Conservation (phyloP, 2,797 vertebrate species). For the Myotis findleyi region DNA sequence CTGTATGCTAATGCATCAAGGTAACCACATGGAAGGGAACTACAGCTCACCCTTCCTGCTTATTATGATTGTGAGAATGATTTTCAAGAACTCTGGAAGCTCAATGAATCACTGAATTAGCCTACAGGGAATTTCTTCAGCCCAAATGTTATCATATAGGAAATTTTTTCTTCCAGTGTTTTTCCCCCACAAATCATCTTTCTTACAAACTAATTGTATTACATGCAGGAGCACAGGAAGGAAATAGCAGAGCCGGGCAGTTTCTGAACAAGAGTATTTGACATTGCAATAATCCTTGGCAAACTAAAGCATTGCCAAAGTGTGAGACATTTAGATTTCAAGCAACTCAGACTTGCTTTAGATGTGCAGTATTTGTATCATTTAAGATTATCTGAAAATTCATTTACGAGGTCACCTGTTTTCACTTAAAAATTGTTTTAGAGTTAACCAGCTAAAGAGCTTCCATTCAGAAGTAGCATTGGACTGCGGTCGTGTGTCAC, state of each 20-base stretch:
- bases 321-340: not conserved
- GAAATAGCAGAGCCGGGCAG: not conserved
- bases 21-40: not conserved
- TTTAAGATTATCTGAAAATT: not conserved
- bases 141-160: not conserved
- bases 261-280: not conserved
- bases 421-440: constrained; percentile 15
- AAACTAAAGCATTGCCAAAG: not conserved
- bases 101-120: not conserved
- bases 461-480: not conserved
- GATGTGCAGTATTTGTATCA: not conserved
- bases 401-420: not conserved
- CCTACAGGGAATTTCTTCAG: not conserved
- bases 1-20: not conserved
- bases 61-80: not conserved
- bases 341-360: not conserved
- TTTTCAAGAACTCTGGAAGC: constrained; percentile 31
- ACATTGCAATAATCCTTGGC: not conserved
- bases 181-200: not conserved
- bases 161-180: not conserved
- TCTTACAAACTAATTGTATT: not conserved
- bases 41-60: not conserved
- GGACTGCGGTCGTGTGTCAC: not conserved
- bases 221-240: not conserved
- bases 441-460: not conserved